Conservation (phyloP, 2,113 vertebrate genomes). For the Polypterus senegalus region DNA sequence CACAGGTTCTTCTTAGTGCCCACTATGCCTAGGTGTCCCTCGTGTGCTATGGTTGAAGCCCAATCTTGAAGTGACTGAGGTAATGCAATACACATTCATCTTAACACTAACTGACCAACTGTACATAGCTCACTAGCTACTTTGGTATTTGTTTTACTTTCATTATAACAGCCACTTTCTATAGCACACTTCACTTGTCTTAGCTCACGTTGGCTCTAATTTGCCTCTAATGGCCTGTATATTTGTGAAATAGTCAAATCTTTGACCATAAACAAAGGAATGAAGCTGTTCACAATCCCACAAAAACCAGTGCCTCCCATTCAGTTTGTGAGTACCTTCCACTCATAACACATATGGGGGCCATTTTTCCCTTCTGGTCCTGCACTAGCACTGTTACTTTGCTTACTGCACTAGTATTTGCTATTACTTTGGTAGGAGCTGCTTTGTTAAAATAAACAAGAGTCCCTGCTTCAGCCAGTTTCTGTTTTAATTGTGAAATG, state of each 20-base stretch:
- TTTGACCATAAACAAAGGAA: background rate
- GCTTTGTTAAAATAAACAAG: background rate
- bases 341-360: background rate
- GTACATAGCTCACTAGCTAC: conserved; percentile 13
- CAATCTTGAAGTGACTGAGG: conserved; percentile 4
- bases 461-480: background rate
- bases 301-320: background rate
- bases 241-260: background rate
- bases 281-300: background rate
- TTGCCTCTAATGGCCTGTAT: background rate
- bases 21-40: conserved; percentile 15
- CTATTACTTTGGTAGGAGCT: background rate
- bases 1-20: conserved; percentile 10
- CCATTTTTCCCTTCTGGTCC: background rate
- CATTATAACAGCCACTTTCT: conserved; percentile 14
- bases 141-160: conserved; percentile 1
- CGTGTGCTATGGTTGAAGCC: conserved; percentile 12
- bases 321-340: background rate
- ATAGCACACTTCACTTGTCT: conserved; percentile 5
- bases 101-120: conserved; percentile 7
- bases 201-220: background rate
- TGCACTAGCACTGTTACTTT: background rate
- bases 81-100: conserved; percentile 7
- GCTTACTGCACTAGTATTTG: background rate
- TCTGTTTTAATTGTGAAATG: background rate